Evolutionary conservation across 2,888 invertebrate genomes (phyloP).

Genomic region (Xanthia icteritia): DNA sequence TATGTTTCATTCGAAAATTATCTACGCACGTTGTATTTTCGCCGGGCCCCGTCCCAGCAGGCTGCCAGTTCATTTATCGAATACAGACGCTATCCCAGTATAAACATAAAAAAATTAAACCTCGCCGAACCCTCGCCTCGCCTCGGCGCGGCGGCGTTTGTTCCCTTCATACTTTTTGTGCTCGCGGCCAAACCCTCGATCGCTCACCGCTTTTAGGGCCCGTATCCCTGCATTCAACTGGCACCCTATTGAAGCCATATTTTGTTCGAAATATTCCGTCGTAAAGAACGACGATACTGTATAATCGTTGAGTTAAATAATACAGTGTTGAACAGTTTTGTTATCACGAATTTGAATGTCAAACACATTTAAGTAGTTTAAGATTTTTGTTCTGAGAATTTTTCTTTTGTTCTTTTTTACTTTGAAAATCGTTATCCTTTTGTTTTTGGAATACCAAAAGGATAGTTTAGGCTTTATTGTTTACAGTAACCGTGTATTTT

Average conservation of each 20-base stretch:
- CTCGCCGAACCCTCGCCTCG: constrained; percentile 72
- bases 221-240: constrained; percentile 75
- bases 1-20: constrained; percentile 30
- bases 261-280: constrained; percentile 71
- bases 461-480: constrained; percentile 1
- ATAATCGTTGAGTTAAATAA: constrained; percentile 72
- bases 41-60: constrained; percentile 66
- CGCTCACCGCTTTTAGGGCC: constrained; percentile 75
- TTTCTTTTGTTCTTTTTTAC: constrained; percentile 43
- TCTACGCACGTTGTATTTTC: constrained; percentile 60
- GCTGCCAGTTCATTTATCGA: constrained; percentile 67
- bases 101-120: constrained; percentile 82
- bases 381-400: constrained; percentile 44
- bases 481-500: constrained; percentile 2
- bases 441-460: constrained; percentile 3
- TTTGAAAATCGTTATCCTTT: constrained; percentile 21
- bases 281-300: constrained; percentile 67
- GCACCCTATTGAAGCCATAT: constrained; percentile 80
- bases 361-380: constrained; percentile 47
- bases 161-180: constrained; percentile 85
- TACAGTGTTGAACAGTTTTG: constrained; percentile 65
- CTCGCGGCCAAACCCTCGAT: constrained; percentile 69
- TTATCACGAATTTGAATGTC: constrained; percentile 69
- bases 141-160: constrained; percentile 53
- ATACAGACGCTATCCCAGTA: constrained; percentile 66